Percentiles rank a stretch among this genome's conserved stretches.
Evolutionary conservation across 2,888 invertebrate genomes (phyloP).

Genomic region (Cartodere bifasciata): DNA sequence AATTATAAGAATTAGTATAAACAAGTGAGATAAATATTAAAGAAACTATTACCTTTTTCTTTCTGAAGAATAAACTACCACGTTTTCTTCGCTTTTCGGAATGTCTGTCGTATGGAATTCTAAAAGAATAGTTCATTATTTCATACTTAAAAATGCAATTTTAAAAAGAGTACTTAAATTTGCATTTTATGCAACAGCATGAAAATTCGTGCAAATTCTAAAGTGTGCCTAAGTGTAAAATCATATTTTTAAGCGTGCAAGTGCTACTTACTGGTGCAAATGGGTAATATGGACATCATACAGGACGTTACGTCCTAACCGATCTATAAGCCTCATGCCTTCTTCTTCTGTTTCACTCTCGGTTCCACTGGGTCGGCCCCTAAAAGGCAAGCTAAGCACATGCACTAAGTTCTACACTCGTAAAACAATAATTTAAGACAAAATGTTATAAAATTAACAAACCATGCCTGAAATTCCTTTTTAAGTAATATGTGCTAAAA

Average conservation of each 20-base stretch:
- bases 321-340: conserved; percentile 34
- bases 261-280: conserved; percentile 39
- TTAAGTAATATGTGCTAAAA: no score
- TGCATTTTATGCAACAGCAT: background rate
- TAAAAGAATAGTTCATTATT: conserved; percentile 24
- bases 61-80: conserved; percentile 82
- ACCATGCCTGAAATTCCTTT: no score
- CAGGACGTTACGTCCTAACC: conserved; percentile 29
- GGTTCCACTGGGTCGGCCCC: conserved; percentile 48
- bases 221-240: no score
- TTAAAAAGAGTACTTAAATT: background rate
- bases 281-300: conserved; percentile 35
- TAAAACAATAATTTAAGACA: no score
- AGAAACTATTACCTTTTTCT: conserved; percentile 57
- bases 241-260: conserved; percentile 5
- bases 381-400: conserved; percentile 40
- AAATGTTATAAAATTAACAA: no score
- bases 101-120: conserved; percentile 56
- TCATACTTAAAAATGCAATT: conserved; percentile 1
- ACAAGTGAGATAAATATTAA: conserved; percentile 3
- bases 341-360: conserved; percentile 69
- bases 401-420: conserved; percentile 33
- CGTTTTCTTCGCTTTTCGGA: conserved; percentile 78
- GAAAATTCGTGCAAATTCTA: conserved; percentile 7
- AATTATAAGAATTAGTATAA: conserved; percentile 8